Percentiles rank a stretch among this genome's conserved stretches.
Evolutionary conservation across 1,140 invertebrate species (phyloP).

Genomic region (Sitodiplosis mosellana): DNA sequence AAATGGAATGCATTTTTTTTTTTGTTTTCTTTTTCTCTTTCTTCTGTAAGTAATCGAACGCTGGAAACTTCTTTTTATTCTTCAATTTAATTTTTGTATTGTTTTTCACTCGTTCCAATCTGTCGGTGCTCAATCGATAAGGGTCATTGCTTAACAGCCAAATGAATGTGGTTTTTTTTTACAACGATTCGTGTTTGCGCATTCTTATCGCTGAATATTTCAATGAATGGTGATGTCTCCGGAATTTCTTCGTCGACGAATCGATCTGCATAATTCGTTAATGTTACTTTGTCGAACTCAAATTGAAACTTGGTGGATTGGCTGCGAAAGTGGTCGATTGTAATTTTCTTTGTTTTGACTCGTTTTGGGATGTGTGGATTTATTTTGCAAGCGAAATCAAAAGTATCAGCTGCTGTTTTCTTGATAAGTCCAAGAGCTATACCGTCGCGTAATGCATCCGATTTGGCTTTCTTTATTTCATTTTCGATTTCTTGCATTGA

Average conservation of each 20-base stretch:
- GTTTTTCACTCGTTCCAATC: neutral
- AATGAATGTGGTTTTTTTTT: neutral
- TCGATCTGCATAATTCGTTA: neutral
- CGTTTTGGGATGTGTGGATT: neutral
- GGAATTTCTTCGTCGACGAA: neutral
- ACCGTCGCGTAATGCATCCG: neutral
- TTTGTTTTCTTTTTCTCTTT: no score
- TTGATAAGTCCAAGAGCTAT: neutral
- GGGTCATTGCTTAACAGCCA: neutral
- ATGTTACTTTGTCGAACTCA: neutral
- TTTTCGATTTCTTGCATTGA: neutral
- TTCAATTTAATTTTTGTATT: no score
- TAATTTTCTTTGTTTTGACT: neutral
- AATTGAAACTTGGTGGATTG: no score
- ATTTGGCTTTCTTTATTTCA: neutral
- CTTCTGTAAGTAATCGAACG: no score
- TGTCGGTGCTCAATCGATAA: neutral
- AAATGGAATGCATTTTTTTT: no score
- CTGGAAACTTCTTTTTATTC: no score
- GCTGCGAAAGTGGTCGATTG: neutral
- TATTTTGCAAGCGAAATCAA: no score
- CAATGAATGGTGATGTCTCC: neutral
- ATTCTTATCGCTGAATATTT: neutral
- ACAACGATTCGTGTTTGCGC: neutral
- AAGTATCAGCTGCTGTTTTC: neutral